Evolutionary conservation across 2,113 vertebrate species (phyloP).

Genomic region (Neolamprologus devosi): DNA sequence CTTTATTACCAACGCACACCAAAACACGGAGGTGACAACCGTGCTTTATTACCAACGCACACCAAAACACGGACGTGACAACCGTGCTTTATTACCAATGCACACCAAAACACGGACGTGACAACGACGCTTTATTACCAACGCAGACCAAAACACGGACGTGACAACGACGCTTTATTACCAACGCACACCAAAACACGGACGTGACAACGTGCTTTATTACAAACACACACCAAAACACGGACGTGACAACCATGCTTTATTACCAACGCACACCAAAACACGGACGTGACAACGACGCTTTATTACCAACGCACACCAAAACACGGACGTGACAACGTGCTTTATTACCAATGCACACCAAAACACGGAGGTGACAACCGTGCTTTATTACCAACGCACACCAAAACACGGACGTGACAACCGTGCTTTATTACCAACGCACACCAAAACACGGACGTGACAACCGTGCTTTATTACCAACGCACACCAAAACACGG

Average conservation of each 20-base stretch:
- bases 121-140: background rate
- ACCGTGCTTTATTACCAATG: accelerated
- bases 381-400: accelerated
- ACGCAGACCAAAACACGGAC: accelerated
- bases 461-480: accelerated
- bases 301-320: accelerated
- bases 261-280: accelerated
- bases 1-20: accelerated
- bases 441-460: accelerated
- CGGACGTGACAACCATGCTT: accelerated
- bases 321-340: accelerated
- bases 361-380: too few species aligned
- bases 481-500: accelerated
- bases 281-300: accelerated
- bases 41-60: accelerated
- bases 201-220: accelerated
- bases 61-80: background rate
- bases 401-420: accelerated
- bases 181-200: accelerated
- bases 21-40: background rate
- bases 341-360: accelerated
- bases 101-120: accelerated
- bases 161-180: accelerated
- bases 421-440: background rate
- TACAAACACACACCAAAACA: accelerated